A percentile compares a stretch with the other conserved stretches of the same genome.
These are phyloP conservation scores for Pavo muticus DNA, from an alignment of 2,113 vertebrate genomes.

Conservation along the genomic window DNA sequence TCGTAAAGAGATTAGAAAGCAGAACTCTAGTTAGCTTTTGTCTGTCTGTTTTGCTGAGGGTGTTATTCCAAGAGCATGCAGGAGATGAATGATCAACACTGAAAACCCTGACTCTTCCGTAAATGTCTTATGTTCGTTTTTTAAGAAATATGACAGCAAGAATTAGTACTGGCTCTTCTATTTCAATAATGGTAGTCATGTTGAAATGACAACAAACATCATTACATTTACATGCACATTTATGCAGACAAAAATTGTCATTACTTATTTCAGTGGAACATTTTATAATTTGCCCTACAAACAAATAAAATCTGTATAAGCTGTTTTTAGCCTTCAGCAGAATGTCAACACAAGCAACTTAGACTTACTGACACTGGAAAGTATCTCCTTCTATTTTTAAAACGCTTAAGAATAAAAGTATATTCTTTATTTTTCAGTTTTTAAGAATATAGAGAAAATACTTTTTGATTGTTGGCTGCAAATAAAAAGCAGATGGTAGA, in stretches of 20 bases:
- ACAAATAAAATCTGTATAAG: constrained; percentile 81
- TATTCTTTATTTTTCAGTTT: constrained; percentile 47
- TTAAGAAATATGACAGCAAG: constrained; percentile 81
- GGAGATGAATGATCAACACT: constrained; percentile 80
- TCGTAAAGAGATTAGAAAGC: constrained; percentile 84
- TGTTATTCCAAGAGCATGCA: constrained; percentile 77
- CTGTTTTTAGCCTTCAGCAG: constrained; percentile 79
- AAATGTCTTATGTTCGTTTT: constrained; percentile 82
- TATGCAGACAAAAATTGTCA: constrained; percentile 82
- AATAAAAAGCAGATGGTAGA: constrained; percentile 36
- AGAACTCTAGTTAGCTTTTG: constrained; percentile 83
- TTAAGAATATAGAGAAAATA: constrained; percentile 35
- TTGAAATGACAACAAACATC: constrained; percentile 83
- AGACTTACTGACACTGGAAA: constrained; percentile 67
- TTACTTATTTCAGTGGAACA: constrained; percentile 83
- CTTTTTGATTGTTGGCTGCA: constrained; percentile 41
- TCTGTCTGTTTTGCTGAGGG: constrained; percentile 80
- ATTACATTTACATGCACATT: constrained; percentile 80
- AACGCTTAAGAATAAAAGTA: constrained; percentile 75
- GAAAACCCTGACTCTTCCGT: constrained; percentile 83
- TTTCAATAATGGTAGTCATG: constrained; percentile 82
- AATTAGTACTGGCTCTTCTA: constrained; percentile 83
- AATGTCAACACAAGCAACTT: constrained; percentile 73
- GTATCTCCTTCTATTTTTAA: constrained; percentile 65
- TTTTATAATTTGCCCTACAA: constrained; percentile 79